Percentiles rank a stretch among this genome's conserved stretches.
These are phyloP conservation scores for Subacronicta megacephala DNA, from an alignment of 2,888 invertebrate species.

Conservation along the genomic window DNA sequence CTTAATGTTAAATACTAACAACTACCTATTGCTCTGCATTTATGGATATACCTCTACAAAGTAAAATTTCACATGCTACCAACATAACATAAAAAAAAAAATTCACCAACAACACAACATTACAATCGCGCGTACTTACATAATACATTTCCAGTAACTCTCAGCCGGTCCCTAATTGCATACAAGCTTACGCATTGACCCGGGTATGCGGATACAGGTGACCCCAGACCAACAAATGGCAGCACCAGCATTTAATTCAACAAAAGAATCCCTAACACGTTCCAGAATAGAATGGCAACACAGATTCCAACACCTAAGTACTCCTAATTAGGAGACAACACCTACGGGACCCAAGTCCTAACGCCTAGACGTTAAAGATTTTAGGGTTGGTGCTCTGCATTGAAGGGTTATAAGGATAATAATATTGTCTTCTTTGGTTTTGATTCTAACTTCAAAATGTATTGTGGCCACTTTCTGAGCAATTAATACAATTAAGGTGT, in stretches of 20 bases:
- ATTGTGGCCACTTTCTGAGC: too few relatives aligned
- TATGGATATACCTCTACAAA: too few relatives aligned
- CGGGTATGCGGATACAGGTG: conserved; percentile 45
- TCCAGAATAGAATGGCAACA: conserved; percentile 82
- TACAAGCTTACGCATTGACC: conserved; percentile 53
- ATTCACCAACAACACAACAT: conserved; percentile 25
- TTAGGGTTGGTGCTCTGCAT: conserved; percentile 67
- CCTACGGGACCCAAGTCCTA: conserved; percentile 72
- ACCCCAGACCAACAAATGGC: conserved; percentile 50
- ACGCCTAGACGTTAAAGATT: conserved; percentile 66
- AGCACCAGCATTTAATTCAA: conserved; percentile 59
- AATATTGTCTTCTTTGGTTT: too few relatives aligned
- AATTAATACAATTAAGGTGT: too few relatives aligned
- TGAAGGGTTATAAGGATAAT: not conserved
- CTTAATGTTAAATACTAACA: too few relatives aligned
- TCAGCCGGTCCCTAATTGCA: conserved; percentile 48
- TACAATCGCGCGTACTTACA: conserved; percentile 20
- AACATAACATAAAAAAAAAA: conserved; percentile 5
- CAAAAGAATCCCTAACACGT: conserved; percentile 78
- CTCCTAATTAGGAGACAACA: conserved; percentile 86
- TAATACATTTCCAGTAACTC: conserved; percentile 21
- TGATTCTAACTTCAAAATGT: too few relatives aligned
- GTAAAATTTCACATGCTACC: conserved; percentile 1
- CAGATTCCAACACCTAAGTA: conserved; percentile 83
- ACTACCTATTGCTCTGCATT: too few relatives aligned